Base-by-base conservation (phyloP, 2,888 invertebrate species). In the Thyatira batis region DNA sequence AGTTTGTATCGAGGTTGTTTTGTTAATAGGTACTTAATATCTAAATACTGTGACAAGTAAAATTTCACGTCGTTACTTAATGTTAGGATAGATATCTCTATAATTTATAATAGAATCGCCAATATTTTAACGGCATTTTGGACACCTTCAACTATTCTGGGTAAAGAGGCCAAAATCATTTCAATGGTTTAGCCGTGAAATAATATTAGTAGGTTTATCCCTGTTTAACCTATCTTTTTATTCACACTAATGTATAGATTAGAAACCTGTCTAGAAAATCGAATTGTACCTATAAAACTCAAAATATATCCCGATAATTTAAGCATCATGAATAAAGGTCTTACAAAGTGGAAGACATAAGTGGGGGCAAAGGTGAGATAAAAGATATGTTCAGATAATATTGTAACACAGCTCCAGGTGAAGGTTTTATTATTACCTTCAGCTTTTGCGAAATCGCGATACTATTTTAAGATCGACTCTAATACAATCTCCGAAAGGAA, bases 331-430 rank as follows among this genome's bases (percentile, higher is more conserved):
- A n/a, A 39, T 17, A 1, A 39, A 2, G 39, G 39, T 8, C 17
- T 39, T 17, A 17, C 17, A 39, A 39, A 39, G 39, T 39, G 39
- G 39, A 39, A 39, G 39, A 39, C 39, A 13, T 33, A 17, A 39
- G 39, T 17, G 39, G 17, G 39, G 52, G 53, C 27, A 51, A 17
- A 59, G 56, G 55, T 63, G 49, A 65, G 68, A 54, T 65, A 61
- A 51, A 55, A 50, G 58, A 57, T 63, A 63, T 63, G 58, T 65
- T 58, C 65, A 63, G 68, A 68, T 65, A 68, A 68, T 61, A 52
- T 25, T 50, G 52, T 54, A 61, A 61, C 65, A 61, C 45, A 57
- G 54, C 51, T 50, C 57, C 45, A 52, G 56, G 55, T n/a, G 58
- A 55, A 58, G 62, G 65, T 60, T 66, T 65, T 65, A 67, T 62